Evolutionary conservation across 2,797 vertebrate species (phyloP).

Genomic region (Falco peregrinus): DNA sequence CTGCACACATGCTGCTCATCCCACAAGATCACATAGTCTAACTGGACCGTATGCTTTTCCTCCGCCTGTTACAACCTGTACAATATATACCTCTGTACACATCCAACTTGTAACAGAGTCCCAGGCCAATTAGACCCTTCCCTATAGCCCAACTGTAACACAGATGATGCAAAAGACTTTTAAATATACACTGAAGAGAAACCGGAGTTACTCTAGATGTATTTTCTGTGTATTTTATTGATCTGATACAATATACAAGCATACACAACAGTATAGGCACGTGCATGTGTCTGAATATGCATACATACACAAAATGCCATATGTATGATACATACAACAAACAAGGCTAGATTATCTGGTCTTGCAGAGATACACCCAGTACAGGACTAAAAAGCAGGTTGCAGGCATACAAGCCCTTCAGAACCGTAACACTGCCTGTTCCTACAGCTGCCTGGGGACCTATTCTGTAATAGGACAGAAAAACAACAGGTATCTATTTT

Average conservation of each 20-base stretch:
- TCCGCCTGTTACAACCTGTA: not conserved
- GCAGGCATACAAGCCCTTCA: not conserved
- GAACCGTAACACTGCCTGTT: not conserved
- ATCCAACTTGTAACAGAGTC: not conserved
- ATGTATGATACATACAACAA: constrained; percentile 24
- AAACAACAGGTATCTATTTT: not conserved
- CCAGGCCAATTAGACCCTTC: not conserved
- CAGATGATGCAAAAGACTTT: not conserved
- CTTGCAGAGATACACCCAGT: not conserved
- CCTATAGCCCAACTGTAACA: not conserved
- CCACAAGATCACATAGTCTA: not conserved
- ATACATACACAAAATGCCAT: not conserved
- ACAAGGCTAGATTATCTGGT: not conserved
- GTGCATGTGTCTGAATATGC: not conserved
- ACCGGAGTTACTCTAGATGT: not conserved
- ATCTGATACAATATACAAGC: constrained; percentile 31
- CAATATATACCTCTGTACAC: not conserved
- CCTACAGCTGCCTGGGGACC: not conserved
- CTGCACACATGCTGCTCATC: not conserved
- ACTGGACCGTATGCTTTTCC: not conserved
- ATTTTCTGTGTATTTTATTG: constrained; percentile 34
- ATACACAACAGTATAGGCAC: not conserved
- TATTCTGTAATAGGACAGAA: not conserved
- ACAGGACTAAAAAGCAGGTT: not conserved
- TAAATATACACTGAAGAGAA: not conserved